Evolutionary conservation across 2,113 vertebrate species (phyloP).

Genomic region (Acinonyx jubatus): DNA sequence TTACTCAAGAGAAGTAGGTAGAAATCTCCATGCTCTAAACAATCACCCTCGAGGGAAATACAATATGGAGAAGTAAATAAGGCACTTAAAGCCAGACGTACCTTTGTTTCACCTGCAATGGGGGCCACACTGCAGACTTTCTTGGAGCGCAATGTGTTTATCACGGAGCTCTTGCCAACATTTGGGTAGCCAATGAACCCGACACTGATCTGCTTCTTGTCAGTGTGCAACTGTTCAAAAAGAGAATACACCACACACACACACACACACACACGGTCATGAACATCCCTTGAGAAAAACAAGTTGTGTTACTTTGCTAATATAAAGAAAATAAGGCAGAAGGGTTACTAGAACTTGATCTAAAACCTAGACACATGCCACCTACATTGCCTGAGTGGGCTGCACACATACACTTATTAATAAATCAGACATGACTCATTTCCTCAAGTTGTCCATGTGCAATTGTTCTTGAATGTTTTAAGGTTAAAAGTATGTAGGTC

Average conservation of each 20-base stretch:
- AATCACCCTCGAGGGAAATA: neutral
- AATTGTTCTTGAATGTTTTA: neutral
- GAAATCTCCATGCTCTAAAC: neutral
- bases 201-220: slow-evolving; percentile 99
- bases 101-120: slow-evolving; percentile 98
- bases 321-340: neutral
- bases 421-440: slow-evolving; percentile 18
- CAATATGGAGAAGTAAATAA: neutral
- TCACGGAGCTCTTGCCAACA: slow-evolving; percentile 98
- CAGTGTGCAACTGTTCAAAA: slow-evolving; percentile 92
- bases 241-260: neutral
- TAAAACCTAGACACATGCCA: neutral
- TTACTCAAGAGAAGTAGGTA: neutral
- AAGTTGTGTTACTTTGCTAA: neutral
- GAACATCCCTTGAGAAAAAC: neutral
- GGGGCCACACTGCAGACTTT: slow-evolving; percentile 99
- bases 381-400: neutral
- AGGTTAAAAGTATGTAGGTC: neutral
- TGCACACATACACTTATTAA: neutral
- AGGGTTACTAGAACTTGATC: neutral
- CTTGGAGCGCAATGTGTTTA: slow-evolving; percentile 97
- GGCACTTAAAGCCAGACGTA: slow-evolving; percentile 58
- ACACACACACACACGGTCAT: neutral
- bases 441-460: neutral
- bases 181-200: slow-evolving; percentile 99